Conservation (phyloP, 2,113 vertebrate species). For the Corvus hawaiiensis region DNA sequence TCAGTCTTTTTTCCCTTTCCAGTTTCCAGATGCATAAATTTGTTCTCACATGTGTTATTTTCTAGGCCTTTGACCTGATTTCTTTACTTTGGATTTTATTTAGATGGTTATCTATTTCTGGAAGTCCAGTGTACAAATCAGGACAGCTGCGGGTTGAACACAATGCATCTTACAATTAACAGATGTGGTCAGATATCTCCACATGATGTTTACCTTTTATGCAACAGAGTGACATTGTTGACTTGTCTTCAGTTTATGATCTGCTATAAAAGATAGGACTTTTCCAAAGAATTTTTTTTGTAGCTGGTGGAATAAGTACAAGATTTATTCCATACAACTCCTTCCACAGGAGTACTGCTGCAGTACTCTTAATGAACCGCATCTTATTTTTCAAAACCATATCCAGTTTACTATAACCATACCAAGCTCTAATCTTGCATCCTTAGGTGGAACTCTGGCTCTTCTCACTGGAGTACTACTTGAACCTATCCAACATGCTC, state of each 20-base stretch:
- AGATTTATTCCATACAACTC: not conserved
- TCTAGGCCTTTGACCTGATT: not conserved
- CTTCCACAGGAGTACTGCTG: not conserved
- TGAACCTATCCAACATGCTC: not conserved
- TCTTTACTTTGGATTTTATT: not conserved
- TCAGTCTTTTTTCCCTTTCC: not conserved
- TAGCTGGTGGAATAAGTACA: not conserved
- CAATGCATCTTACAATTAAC: not conserved
- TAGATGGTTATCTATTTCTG: not conserved
- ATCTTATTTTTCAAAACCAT: not conserved
- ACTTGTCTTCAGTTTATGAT: not conserved
- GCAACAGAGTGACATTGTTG: not conserved
- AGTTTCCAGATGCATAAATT: not conserved
- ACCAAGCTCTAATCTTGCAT: not conserved
- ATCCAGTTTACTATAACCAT: not conserved
- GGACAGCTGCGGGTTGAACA: not conserved
- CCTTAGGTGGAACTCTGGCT: not conserved
- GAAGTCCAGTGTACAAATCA: not conserved
- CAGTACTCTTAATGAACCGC: not conserved
- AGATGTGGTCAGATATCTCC: not conserved
- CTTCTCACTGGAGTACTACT: not conserved
- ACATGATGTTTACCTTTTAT: not conserved
- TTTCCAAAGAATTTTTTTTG: not conserved
- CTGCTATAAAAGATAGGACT: not conserved
- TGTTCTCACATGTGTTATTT: not conserved